Evolutionary conservation across 2,113 vertebrate species (phyloP).

Genomic region (Sinocyclocheilus anshuiensis): DNA sequence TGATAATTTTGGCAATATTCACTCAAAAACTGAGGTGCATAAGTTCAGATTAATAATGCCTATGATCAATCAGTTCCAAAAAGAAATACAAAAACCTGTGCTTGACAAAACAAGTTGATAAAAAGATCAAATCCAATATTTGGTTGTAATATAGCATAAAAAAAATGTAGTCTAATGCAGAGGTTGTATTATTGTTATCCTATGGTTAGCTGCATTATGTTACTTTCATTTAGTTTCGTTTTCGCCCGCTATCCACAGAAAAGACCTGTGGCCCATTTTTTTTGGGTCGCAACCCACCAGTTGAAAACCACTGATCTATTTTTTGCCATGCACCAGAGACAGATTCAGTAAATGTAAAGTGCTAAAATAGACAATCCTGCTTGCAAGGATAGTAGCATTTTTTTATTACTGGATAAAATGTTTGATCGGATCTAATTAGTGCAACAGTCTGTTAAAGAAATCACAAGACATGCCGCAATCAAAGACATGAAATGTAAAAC

Average conservation of each 20-base stretch:
- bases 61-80: too few species aligned
- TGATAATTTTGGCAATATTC: too few species aligned
- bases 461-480: slow-evolving; percentile 25
- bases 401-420: background rate
- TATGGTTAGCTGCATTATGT: background rate
- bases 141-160: too few species aligned
- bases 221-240: background rate
- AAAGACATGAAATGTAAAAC: background rate
- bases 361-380: background rate
- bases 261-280: background rate
- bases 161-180: background rate
- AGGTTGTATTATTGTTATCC: background rate
- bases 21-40: too few species aligned
- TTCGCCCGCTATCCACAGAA: background rate
- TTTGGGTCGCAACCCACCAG: background rate
- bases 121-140: too few species aligned
- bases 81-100: too few species aligned
- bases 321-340: background rate
- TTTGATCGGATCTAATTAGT: background rate
- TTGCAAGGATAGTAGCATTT: background rate
- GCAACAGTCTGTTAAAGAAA: background rate
- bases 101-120: too few species aligned
- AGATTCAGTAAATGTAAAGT: background rate
- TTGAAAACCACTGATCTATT: background rate
- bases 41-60: too few species aligned